phyloP scores from a whole-genome alignment of 2,797 vertebrate species.

The Spinus olivaceus region DNA sequence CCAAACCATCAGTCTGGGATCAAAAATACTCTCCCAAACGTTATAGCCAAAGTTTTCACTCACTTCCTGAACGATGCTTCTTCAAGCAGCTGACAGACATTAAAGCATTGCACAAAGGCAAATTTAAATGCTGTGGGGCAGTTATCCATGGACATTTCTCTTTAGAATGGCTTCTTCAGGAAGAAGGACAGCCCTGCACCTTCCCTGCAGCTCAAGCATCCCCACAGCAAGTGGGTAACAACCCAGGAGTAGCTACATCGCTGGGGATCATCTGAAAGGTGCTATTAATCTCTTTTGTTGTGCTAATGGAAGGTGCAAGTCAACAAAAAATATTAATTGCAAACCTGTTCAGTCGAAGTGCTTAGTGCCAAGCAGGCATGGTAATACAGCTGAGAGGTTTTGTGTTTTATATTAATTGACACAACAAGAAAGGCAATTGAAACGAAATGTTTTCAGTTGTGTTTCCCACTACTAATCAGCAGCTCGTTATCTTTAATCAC shows the following conservation, averaged over 20 bases:
- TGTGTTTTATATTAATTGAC: constrained; percentile 45
- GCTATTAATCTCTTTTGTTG: constrained; percentile 29
- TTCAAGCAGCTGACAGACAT: background rate
- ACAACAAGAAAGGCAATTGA: constrained; percentile 44
- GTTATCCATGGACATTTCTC: background rate
- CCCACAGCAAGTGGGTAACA: background rate
- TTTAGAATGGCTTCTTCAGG: background rate
- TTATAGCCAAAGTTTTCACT: background rate
- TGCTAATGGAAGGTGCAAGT: constrained; percentile 31
- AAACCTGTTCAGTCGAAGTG: constrained; percentile 7
- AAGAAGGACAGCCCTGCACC: background rate
- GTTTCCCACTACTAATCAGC: constrained; percentile 52
- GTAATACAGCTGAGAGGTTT: background rate
- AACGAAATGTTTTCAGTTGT: constrained; percentile 60
- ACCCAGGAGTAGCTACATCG: background rate
- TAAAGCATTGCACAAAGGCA: background rate
- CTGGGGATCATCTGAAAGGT: background rate
- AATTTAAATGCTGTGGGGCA: background rate
- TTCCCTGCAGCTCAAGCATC: background rate
- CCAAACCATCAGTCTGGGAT: background rate
- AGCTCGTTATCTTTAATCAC: constrained; percentile 59
- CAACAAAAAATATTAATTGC: constrained; percentile 38
- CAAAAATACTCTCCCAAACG: background rate
- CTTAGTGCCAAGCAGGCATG: background rate
- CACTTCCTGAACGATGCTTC: background rate